These are phyloP conservation scores for Siphlonurus alternatus DNA, from an alignment of 2,888 invertebrate genomes.

Conservation along the genomic window DNA sequence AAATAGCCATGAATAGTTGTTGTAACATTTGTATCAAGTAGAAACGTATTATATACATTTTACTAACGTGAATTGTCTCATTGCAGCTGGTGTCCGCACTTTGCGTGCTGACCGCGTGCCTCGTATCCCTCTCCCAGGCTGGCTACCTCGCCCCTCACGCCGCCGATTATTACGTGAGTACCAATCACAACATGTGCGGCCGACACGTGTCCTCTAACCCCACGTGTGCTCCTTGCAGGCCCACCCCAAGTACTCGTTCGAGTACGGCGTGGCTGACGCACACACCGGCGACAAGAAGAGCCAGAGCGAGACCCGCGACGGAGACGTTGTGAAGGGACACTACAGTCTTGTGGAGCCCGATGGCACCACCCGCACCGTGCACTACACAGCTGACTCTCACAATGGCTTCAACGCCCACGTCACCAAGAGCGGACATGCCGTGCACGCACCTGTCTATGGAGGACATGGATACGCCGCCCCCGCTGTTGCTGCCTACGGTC, in stretches of 20 bases:
- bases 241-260: conserved; percentile 41
- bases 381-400: conserved; percentile 35
- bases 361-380: conserved; percentile 40
- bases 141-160: no score
- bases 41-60: no score
- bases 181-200: no score
- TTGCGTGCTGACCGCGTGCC: no score
- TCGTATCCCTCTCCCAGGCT: no score
- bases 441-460: no score
- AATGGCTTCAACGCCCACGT: conserved; percentile 37
- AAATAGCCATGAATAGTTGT: no score
- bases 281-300: conserved; percentile 57
- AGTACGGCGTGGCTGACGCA: conserved; percentile 50
- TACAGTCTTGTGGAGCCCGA: conserved; percentile 47
- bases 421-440: conserved; percentile 36
- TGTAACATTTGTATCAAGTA: no score
- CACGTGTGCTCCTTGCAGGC: neutral
- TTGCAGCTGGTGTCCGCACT: no score
- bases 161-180: no score
- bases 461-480: neutral
- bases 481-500: conserved; percentile 33
- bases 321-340: conserved; percentile 53
- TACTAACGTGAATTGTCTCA: no score
- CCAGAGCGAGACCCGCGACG: conserved; percentile 50
- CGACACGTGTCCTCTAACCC: no score